Percentiles rank a stretch among this genome's conserved stretches.
Conservation (phyloP, 2,113 vertebrate genomes). For the Platichthys flesus region DNA sequence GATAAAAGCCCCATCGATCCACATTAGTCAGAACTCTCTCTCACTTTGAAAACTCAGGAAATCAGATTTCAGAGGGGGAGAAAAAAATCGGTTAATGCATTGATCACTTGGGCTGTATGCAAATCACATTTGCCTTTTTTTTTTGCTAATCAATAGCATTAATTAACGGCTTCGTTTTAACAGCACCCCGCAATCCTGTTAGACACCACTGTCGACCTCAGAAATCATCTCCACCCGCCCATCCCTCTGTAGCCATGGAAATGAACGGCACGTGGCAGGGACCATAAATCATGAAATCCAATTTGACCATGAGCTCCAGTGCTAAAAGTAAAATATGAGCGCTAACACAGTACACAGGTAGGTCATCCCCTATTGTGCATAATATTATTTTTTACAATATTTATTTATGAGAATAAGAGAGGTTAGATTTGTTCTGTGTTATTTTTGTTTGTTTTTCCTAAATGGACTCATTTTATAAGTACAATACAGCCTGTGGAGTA, state of each 20-base stretch:
- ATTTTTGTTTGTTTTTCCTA: not conserved
- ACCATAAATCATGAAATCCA: constrained; percentile 82
- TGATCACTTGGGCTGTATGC: constrained; percentile 83
- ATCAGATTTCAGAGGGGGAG: constrained; percentile 81
- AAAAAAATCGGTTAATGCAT: constrained; percentile 85
- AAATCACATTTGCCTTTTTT: constrained; percentile 84
- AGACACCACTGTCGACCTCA: constrained; percentile 73
- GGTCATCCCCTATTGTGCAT: constrained; percentile 53
- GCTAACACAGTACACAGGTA: constrained; percentile 67
- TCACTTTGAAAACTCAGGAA: constrained; percentile 85
- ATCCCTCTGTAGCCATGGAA: constrained; percentile 74
- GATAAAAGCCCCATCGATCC: constrained; percentile 89
- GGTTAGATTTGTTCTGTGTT: not conserved
- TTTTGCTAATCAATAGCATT: constrained; percentile 84
- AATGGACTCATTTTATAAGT: not conserved
- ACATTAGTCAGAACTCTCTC: constrained; percentile 82
- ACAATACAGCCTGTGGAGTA: not conserved
- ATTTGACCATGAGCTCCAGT: constrained; percentile 78
- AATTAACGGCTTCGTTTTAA: constrained; percentile 86
- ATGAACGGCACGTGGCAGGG: constrained; percentile 70
- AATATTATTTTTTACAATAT: constrained; percentile 21
- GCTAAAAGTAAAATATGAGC: constrained; percentile 75
- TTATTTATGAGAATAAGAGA: constrained; percentile 38
- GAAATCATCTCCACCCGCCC: constrained; percentile 65
- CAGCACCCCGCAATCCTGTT: constrained; percentile 78